Evolutionary conservation across 2,113 vertebrate species (phyloP), one percentile per base, ranked within the genome.

Genomic region (Brachypodius melanocephalos): DNA sequence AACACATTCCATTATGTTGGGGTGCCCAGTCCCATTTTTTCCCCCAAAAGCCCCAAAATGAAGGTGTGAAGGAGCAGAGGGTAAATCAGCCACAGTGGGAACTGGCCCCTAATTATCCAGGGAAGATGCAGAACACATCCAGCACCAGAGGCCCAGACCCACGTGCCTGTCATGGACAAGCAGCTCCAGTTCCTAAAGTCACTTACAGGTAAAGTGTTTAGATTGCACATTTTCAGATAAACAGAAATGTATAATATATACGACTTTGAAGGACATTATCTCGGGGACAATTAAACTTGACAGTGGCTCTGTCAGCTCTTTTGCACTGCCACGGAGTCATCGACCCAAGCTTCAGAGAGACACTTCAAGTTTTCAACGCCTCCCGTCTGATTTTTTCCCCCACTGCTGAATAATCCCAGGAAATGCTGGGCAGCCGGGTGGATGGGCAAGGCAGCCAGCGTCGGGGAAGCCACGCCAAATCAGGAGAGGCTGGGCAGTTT

Each of bases 1-100:
- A 3, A 58, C 13, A 12, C 2, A 0, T 58, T 22, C 38, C 2
- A 0, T 45, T 57, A 24, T 3, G 1, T 14, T 1, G 0, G 8
- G 10, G 12, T n/a, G 12, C 21, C 52, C 48, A 49, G 17, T 36
- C 26, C 21, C 3, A 0, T 5, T 40, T 52, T 61, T 45, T 8
- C 28, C 59, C 6, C 8, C 4, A 4, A 8, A 18, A 86, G 12
- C 16, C 34, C 17, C 57, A 55, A 16, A 8, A 11, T 21, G 9
- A 17, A 25, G 26, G n/a, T n/a, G n/a, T 5, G 6, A 76, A 52
- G 54, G 36, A 14, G 34, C 2, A 26, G 17, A 8, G 42, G 5
- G 8, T 8, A 78, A 67, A 85, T 45, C 61, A 66, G 42, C 15
- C 17, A 10, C 2, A 1, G 52, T 25, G 6, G 29, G 11, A 73